Evolutionary conservation across 2,797 vertebrate genomes (phyloP), one percentile per base, ranked within the genome.

Genomic region (Gymnothorax javanicus): DNA sequence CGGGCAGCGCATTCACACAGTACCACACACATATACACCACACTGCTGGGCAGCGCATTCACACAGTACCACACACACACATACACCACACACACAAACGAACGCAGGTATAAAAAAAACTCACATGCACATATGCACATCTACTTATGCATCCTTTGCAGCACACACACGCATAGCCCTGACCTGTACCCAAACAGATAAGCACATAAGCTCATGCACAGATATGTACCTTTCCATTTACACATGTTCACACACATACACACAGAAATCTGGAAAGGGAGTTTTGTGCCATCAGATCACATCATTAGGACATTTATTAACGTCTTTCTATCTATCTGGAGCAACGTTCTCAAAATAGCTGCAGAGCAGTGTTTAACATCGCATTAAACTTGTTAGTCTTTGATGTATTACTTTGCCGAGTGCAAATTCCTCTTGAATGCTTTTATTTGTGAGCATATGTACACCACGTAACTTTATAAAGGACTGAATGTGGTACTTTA

Each of bases 1-100:
- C 93, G 92, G 94, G 93, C 95, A 91, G 94, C 93, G 89, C 95
- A 95, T 93, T 96, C 95, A 96, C 94, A 94, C 93, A 93, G 43
- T 52, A 84, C 91, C 83, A 92, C 91, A 91, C 82, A 85, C 62
- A 85, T 60, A 87, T 83, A 79, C 12, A 58, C n/a, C n/a, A n/a
- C n/a, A n/a, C n/a, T n/a, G n/a, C n/a, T n/a, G n/a, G n/a, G n/a
- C n/a, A n/a, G n/a, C n/a, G n/a, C n/a, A n/a, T n/a, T n/a, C n/a
- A n/a, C n/a, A n/a, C n/a, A n/a, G n/a, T 54, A 15, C 58, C 50
- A 56, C 82, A 27, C 7, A 59, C 56, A 27, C 56, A 83, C 0
- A 82, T 52, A 83, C 52, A 82, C 20, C n/a, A 83, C 54, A 33
- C 25, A 27, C n/a, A 33, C 25, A 11, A 9, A 73, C 64, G 5